Evolutionary conservation across 2,888 invertebrate genomes (phyloP).

Genomic region (Cheiracanthium punctorium): DNA sequence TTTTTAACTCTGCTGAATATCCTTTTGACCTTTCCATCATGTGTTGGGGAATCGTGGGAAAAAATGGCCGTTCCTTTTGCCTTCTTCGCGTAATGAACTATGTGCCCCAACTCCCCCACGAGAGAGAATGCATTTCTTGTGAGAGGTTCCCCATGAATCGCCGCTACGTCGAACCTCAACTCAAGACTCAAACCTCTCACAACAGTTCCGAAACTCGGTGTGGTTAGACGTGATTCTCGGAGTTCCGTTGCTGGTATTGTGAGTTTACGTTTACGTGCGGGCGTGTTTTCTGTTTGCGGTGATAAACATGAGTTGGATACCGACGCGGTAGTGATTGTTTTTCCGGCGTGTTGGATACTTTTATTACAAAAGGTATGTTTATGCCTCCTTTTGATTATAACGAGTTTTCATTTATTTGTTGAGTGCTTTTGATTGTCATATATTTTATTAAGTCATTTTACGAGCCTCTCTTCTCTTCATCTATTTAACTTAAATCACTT

Average conservation of each 20-base stretch:
- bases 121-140: constrained; percentile 26
- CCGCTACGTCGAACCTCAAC: constrained; percentile 6
- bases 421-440: too few species aligned
- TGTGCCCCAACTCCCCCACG: constrained; percentile 30
- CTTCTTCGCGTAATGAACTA: constrained; percentile 46
- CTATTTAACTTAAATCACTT: too few species aligned
- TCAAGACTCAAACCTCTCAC: too few species aligned
- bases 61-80: constrained; percentile 17
- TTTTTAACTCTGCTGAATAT: neutral
- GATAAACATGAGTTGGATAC: neutral
- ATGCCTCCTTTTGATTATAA: too few species aligned
- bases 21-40: constrained; percentile 54
- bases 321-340: neutral
- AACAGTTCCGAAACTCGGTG: neutral
- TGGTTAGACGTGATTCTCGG: neutral
- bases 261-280: too few species aligned
- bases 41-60: constrained; percentile 34
- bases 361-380: too few species aligned
- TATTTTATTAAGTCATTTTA: too few species aligned
- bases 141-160: constrained; percentile 33
- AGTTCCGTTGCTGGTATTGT: neutral
- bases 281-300: neutral
- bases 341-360: neutral
- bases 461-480: too few species aligned
- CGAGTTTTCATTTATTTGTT: too few species aligned